A percentile compares a stretch with the other conserved stretches of the same genome.
Conservation (phyloP, 2,113 vertebrate species). For the Saguinus midas region DNA sequence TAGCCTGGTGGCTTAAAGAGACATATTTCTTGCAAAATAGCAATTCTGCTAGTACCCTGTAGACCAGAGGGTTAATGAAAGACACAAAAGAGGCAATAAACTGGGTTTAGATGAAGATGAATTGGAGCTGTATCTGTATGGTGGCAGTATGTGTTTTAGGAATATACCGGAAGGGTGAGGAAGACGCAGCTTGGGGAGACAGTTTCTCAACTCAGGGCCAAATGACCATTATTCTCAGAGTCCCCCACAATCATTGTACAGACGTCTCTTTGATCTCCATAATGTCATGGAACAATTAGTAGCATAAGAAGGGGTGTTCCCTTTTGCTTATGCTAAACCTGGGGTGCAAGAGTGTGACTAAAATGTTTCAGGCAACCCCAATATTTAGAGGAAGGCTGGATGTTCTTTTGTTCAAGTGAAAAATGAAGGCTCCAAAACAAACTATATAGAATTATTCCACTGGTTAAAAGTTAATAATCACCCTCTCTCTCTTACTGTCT, state of each 20-base stretch:
- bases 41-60: background rate
- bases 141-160: background rate
- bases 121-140: background rate
- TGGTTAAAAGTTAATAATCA: slow-evolving; percentile 23
- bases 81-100: background rate
- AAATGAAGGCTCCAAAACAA: background rate
- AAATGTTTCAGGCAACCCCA: background rate
- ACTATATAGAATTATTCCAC: background rate
- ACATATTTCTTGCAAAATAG: background rate
- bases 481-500: background rate
- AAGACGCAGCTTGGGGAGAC: background rate
- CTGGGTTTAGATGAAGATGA: background rate
- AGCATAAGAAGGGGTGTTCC: background rate
- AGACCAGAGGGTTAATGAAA: background rate
- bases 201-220: background rate
- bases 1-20: background rate
- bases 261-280: background rate
- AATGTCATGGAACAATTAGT: background rate
- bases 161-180: background rate
- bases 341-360: background rate
- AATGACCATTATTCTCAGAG: background rate
- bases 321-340: background rate
- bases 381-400: background rate
- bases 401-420: background rate
- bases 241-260: too few relatives aligned